Base-by-base conservation (phyloP, 2,888 invertebrate species). In the Leptopilina myrica region DNA sequence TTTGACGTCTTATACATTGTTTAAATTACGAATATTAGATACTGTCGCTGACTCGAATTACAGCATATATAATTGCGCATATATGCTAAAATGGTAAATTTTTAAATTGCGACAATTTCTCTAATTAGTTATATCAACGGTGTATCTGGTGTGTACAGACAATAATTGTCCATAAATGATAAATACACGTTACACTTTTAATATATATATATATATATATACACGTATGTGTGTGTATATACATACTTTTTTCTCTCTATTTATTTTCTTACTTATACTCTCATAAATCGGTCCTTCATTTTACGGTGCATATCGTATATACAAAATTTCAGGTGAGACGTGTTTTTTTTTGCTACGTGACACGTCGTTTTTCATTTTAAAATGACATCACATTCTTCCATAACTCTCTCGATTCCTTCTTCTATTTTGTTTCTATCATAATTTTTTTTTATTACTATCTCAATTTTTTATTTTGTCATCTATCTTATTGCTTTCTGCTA, bases 211-310 rank as follows among this genome's bases (percentile, higher is more conserved):
- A 82, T 76, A 66, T 76, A 20, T 20, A n/a, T 20, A 79, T 79
- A 80, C 81, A 78, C 78, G 78, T 84, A 83, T 78, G 79, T 78
- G 77, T 81, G 77, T 81, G 77, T 81, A 77, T 77, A 67, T 77
- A 64, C 65, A 79, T 83, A 82, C 78, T 79, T 80, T 65, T 69
- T 67, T 75, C 3, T 78, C 62, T 76, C 78, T 79, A 67, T 43
- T 76, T 20, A 20, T 20, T 76, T 77, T 77, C 12, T 78, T 77
- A 73, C 73, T 73, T 73, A 59, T 64, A 62, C 65, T 53, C 76
- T 73, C 79, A 77, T 62, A 76, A 78, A 76, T 80, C 73, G 59
- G 46, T 66, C 26, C 59, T 64, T 49, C 76, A 49, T 79, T 76
- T 62, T 46, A 14, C 76, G 76, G 76, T 66, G 66, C 77, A 77